phyloP scores from a whole-genome alignment of 2,888 invertebrate genomes.

The Xanthorhoe spadicearia region DNA sequence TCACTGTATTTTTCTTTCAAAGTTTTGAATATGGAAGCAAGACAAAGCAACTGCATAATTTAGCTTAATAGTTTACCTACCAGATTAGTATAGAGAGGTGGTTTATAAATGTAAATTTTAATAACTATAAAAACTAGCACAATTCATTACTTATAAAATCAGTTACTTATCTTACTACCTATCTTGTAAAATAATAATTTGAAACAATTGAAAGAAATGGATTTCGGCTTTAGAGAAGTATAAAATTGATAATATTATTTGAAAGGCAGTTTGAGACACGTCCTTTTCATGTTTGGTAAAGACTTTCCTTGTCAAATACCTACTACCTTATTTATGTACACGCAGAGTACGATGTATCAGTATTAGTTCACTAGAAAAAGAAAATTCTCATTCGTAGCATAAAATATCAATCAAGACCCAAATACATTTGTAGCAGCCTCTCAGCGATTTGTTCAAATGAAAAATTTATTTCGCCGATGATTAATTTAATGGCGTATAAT shows the following conservation, averaged over 20 bases:
- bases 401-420: constrained; percentile 73
- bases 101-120: no score
- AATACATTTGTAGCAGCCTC: constrained; percentile 75
- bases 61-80: background rate
- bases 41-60: background rate
- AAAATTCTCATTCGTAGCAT: constrained; percentile 53
- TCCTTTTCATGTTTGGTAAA: no score
- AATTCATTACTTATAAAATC: no score
- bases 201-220: no score
- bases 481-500: constrained; percentile 82
- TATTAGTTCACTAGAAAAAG: constrained; percentile 18
- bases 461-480: constrained; percentile 84
- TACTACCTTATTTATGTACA: background rate
- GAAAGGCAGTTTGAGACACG: no score
- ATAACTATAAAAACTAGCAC: no score
- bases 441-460: constrained; percentile 82
- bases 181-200: no score
- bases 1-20: constrained; percentile 58
- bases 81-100: no score
- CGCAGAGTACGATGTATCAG: background rate
- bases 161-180: no score
- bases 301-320: no score
- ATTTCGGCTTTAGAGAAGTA: no score
- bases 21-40: constrained; percentile 47
- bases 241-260: no score